Evolutionary conservation across 2,888 invertebrate genomes (phyloP).

Genomic region (Lingula anatina): DNA sequence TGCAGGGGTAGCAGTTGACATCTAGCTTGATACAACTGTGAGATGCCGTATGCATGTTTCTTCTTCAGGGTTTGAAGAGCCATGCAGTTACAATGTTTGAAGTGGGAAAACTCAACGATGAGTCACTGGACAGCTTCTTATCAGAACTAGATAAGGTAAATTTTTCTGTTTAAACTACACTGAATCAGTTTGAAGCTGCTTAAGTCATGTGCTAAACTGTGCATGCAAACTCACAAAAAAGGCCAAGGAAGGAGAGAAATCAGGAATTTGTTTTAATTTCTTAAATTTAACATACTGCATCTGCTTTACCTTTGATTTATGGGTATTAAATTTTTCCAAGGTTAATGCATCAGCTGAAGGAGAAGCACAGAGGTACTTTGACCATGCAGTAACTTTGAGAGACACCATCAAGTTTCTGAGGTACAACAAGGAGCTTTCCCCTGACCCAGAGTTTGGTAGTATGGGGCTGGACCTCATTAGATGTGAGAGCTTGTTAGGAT

Average conservation of each 20-base stretch:
- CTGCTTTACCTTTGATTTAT: no score
- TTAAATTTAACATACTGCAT: no score
- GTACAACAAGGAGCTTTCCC: slow-evolving; percentile 54
- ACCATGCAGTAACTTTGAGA: slow-evolving; percentile 76
- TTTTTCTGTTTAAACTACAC: no score
- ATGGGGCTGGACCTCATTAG: slow-evolving; percentile 72
- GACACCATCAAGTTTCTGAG: slow-evolving; percentile 70
- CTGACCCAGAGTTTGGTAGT: slow-evolving; percentile 28
- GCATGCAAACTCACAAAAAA: no score
- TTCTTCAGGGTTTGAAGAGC: slow-evolving; percentile 75
- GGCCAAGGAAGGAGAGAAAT: no score
- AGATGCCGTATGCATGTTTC: no score
- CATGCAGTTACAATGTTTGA: slow-evolving; percentile 98
- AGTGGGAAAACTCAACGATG: slow-evolving; percentile 91
- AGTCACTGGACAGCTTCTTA: slow-evolving; percentile 85
- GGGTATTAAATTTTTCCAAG: no score
- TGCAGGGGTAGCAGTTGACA: no score
- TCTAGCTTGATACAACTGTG: no score
- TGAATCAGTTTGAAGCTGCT: no score
- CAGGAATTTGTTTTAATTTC: no score
- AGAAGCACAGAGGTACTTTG: slow-evolving; percentile 78
- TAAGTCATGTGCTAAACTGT: no score
- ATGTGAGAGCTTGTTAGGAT: slow-evolving; percentile 83
- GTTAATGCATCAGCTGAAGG: slow-evolving; percentile 62
- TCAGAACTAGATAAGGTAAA: slow-evolving; percentile 80